Evolutionary conservation across 2,797 vertebrate genomes (phyloP), one percentile per base, ranked within the genome.

Genomic region (Aulostomus chinensis): DNA sequence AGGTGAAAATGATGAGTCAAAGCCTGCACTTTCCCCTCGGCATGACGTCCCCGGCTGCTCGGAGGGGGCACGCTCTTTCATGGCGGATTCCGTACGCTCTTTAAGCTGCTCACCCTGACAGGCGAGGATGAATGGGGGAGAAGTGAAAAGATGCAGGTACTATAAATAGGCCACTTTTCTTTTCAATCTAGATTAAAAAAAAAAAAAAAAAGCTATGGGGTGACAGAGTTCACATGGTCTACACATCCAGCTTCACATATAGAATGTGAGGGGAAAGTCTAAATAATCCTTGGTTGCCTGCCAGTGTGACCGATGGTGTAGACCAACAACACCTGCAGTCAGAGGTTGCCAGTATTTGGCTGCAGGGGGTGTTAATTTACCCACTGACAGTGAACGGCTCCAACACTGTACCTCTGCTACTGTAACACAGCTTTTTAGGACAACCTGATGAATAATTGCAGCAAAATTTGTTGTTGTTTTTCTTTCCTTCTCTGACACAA

Each of bases 321-420:
- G 45, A 56, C n/a, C n/a, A n/a, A n/a, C n/a, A n/a, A 5, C 38
- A 20, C 47, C 40, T 22, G 13, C 58, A 56, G 54, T 56, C 53
- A 62, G 67, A 61, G 40, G 42, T 71, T 65, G 58, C 48, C 51
- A 40, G 36, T 20, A 28, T 68, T 68, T 76, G 60, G 52, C 58
- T 58, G 38, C 9, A 58, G 47, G 57, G 53, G 41, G 32, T 51
- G 50, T 59, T 79, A 22, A 67, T 77, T 72, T 59, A 42, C 25
- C n/a, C n/a, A n/a, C n/a, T n/a, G n/a, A n/a, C n/a, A n/a, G n/a
- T n/a, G n/a, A n/a, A n/a, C n/a, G n/a, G n/a, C n/a, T n/a, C n/a
- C n/a, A n/a, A n/a, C n/a, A n/a, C n/a, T n/a, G n/a, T n/a, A n/a
- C n/a, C n/a, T n/a, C n/a, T n/a, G n/a, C n/a, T n/a, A n/a, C n/a